These are phyloP conservation scores for Ochotona curzoniae DNA, from an alignment of 2,113 vertebrate genomes.

Conservation along the genomic window DNA sequence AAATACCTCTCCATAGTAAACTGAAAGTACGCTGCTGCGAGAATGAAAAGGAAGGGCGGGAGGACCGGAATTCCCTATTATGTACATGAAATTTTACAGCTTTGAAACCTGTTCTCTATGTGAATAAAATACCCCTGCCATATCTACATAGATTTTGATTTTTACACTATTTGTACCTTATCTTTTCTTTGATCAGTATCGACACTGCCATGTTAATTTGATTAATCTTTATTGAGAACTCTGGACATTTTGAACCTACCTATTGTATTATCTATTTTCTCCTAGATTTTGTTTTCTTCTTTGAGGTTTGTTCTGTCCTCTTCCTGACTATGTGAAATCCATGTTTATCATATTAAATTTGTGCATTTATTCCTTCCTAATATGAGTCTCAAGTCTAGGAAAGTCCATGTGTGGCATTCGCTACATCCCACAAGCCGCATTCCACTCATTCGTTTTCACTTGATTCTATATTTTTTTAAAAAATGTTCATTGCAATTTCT, in stretches of 20 bases:
- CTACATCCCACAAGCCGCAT: background rate
- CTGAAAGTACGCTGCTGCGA: too few species aligned
- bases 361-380: background rate
- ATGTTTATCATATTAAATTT: background rate
- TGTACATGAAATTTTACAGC: too few species aligned
- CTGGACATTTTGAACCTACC: background rate
- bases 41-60: too few species aligned
- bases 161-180: background rate
- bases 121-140: too few species aligned
- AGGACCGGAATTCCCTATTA: too few species aligned
- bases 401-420: background rate
- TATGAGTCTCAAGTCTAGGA: background rate
- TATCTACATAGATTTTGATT: background rate
- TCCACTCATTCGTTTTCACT: background rate
- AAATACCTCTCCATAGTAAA: too few species aligned
- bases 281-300: background rate
- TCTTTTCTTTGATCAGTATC: background rate
- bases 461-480: background rate
- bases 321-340: background rate
- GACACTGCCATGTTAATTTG: background rate
- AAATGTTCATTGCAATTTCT: too few species aligned
- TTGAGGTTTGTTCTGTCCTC: background rate
- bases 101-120: too few species aligned
- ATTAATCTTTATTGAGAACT: background rate
- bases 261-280: background rate